A percentile compares a stretch with the other conserved stretches of the same genome.
Evolutionary conservation across 1,140 invertebrate species (phyloP).

Genomic region (Danaus plexippus): DNA sequence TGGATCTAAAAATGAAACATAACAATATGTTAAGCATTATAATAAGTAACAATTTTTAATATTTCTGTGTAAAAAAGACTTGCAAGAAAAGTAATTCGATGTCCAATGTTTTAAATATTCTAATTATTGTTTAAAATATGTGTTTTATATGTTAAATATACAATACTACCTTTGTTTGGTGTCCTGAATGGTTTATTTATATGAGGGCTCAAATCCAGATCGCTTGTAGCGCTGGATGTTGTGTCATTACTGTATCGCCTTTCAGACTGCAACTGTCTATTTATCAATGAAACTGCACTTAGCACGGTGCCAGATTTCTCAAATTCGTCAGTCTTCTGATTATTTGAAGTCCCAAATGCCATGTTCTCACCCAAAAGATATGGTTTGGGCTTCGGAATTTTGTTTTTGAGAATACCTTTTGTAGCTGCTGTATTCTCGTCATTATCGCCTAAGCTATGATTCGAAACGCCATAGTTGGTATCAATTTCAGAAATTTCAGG

Average conservation of each 20-base stretch:
- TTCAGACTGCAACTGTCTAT: conserved; percentile 44
- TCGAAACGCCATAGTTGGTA: conserved; percentile 19
- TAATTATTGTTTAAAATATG: too few species aligned
- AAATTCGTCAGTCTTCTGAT: conserved; percentile 18
- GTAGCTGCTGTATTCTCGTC: conserved; percentile 73
- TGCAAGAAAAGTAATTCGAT: too few species aligned
- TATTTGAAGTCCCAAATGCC: conserved; percentile 48
- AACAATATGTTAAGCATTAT: conserved; percentile 8
- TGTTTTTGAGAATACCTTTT: conserved; percentile 80
- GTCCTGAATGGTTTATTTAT: conserved; percentile 36
- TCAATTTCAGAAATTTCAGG: conserved; percentile 24
- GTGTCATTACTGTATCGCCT: conserved; percentile 34
- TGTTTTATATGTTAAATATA: not conserved
- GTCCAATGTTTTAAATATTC: too few species aligned
- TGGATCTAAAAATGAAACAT: conserved; percentile 32
- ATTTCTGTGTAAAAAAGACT: too few species aligned
- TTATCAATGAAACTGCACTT: conserved; percentile 51
- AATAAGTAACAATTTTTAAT: not conserved
- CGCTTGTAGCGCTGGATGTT: conserved; percentile 26
- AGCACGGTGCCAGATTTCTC: conserved; percentile 21
- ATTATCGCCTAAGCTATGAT: conserved; percentile 36
- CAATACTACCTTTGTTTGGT: conserved; percentile 37
- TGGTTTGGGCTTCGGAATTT: conserved; percentile 78
- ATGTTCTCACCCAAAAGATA: conserved; percentile 78
- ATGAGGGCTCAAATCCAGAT: conserved; percentile 21